These are phyloP conservation scores for Scolopax rusticola DNA, from an alignment of 2,797 vertebrate genomes.

Conservation along the genomic window DNA sequence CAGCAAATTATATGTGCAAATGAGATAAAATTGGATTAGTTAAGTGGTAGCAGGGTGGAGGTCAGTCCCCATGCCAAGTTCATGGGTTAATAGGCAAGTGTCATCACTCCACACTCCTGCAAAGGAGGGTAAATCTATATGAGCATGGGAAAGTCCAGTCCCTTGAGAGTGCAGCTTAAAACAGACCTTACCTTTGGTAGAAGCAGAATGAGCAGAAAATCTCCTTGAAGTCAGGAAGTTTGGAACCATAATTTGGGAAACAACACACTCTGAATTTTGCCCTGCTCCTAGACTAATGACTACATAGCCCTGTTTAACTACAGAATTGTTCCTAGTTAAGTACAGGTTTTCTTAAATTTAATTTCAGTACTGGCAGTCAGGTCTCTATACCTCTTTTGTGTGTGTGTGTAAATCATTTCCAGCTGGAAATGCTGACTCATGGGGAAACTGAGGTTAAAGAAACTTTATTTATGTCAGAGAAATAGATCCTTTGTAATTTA, in stretches of 20 bases:
- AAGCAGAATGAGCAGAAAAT: neutral
- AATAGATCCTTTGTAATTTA: constrained; percentile 53
- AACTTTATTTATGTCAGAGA: constrained; percentile 41
- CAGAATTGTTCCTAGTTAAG: neutral
- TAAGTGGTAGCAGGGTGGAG: neutral
- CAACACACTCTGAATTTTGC: fast-evolving
- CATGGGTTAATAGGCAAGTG: neutral
- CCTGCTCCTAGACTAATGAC: neutral
- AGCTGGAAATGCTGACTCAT: constrained; percentile 30
- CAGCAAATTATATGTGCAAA: constrained; percentile 17
- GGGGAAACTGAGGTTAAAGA: constrained; percentile 20
- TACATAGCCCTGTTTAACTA: neutral
- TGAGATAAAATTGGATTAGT: neutral
- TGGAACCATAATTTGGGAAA: neutral
- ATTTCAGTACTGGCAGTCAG: neutral
- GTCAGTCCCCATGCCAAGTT: neutral
- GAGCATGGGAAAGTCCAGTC: neutral
- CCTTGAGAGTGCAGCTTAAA: neutral
- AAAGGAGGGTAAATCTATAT: neutral
- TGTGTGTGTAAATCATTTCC: neutral
- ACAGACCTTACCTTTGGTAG: neutral
- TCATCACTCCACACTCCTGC: neutral
- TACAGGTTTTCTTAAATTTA: neutral
- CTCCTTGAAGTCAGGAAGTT: neutral
- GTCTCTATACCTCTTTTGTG: neutral